Base-by-base conservation (phyloP, 2,888 invertebrate species). In the Neoscelio sp. region DNA sequence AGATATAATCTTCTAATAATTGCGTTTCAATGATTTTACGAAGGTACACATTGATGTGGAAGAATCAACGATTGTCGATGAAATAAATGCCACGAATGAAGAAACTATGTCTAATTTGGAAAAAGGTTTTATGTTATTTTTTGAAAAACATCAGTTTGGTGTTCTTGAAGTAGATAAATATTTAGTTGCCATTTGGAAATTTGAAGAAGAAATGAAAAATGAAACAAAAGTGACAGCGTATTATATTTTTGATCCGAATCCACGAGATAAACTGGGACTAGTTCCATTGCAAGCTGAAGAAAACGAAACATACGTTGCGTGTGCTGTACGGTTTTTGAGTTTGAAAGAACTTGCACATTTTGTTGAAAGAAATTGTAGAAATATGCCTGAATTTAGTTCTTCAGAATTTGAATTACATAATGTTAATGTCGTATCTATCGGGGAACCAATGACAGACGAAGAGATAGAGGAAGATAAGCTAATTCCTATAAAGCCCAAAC, bases 161-260 rank as follows among this genome's bases (percentile, higher is more conserved):
- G 82, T 92, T 10, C 46, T 92, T 2, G 86, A 86, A 26, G 76
- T 87, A 2, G 91, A 91, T 81, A 87, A 90, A 76, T 79, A 80
- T 15, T 73, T 83, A 1, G 88, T 91, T 0, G 91, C 91, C 0
- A 84, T 92, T 2, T 92, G 92, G 92, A 91, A 88, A 67, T 87
- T 85, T 0, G 86, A 87, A 1, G 89, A 90, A 17, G 86, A 88
- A 7, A 58, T 75, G 1, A 73, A 76, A 12, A 64, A 79, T 0
- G 82, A 81, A 1, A 77, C 65, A 2, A 83, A 80, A 42, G 76
- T 80, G n/a, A 82, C 71, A 0, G 83, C 87, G 2, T 92, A 89
- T 58, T 92, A 91, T 81, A 88, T 91, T 80, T 92, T 91, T 76
- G 92, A 92, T 82, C 89, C 92, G 0, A 88, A 91, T 74, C 90